These are phyloP conservation scores for Macropus fuliginosus DNA, from an alignment of 2,797 vertebrate species.

Conservation along the genomic window DNA sequence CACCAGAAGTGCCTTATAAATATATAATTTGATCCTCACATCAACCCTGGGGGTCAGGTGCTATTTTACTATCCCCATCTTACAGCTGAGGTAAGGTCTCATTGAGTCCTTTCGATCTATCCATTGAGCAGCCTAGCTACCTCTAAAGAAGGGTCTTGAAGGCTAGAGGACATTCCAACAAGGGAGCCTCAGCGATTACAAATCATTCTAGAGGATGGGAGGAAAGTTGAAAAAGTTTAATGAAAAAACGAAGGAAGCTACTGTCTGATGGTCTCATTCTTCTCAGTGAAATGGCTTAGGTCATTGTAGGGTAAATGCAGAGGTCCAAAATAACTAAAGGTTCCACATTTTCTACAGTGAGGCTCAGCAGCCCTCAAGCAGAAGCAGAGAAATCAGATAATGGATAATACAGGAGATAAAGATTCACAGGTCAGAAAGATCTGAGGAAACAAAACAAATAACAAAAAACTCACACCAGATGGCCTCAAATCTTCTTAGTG, in stretches of 20 bases:
- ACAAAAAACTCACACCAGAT: not conserved
- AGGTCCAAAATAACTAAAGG: not conserved
- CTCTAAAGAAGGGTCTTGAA: not conserved
- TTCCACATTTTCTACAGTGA: not conserved
- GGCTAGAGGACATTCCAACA: not conserved
- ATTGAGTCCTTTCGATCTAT: not conserved
- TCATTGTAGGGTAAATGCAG: not conserved
- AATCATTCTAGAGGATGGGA: not conserved
- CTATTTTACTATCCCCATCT: not conserved
- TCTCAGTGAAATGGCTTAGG: not conserved
- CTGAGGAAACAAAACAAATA: not conserved
- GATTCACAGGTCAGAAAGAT: not conserved
- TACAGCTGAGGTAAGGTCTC: not conserved
- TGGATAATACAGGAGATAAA: not conserved
- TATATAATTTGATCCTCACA: not conserved
- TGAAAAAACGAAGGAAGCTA: not conserved
- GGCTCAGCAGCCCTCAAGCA: not conserved
- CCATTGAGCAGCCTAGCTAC: rapidly evolving
- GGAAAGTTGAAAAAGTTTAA: not conserved
- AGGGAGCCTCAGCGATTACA: not conserved
- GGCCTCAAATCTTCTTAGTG: not conserved
- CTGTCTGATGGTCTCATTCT: not conserved
- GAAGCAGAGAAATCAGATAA: not conserved
- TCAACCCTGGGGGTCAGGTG: not conserved
- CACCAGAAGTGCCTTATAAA: not conserved